Percentiles rank a stretch among this genome's conserved stretches.
These are phyloP conservation scores for Xiphophorus maculatus DNA, from an alignment of 2,113 vertebrate species.

Conservation along the genomic window DNA sequence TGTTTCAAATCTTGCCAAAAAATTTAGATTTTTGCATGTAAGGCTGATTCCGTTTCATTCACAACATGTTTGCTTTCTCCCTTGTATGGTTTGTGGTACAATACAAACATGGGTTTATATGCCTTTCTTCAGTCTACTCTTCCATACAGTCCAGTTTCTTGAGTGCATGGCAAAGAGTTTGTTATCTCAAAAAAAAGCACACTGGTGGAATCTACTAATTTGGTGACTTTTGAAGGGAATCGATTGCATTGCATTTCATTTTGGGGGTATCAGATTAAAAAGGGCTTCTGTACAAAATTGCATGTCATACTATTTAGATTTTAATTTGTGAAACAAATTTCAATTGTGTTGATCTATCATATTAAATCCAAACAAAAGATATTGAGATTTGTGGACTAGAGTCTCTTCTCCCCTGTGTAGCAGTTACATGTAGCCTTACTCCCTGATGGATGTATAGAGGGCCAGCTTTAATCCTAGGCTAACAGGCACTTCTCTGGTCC, in stretches of 20 bases:
- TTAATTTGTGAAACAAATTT: not conserved
- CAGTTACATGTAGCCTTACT: conserved; percentile 66
- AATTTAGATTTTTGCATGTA: no score
- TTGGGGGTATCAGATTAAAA: not conserved
- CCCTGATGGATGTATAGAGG: conserved; percentile 76
- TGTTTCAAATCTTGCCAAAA: no score
- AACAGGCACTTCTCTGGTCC: conserved; percentile 73
- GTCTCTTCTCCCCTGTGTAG: conserved; percentile 56
- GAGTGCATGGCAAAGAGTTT: not conserved
- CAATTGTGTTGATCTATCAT: not conserved
- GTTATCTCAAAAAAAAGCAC: not conserved
- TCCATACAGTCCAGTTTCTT: not conserved
- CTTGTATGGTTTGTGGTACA: no score
- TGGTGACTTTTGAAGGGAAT: not conserved
- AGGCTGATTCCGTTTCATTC: no score
- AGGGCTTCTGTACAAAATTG: not conserved
- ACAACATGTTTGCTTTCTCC: no score
- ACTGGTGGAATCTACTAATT: not conserved
- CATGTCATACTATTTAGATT: no score
- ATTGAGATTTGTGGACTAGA: conserved; percentile 19
- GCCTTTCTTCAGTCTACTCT: not conserved
- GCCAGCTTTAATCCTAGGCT: conserved; percentile 77
- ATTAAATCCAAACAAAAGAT: not conserved
- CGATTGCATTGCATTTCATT: not conserved
- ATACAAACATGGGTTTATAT: not conserved